Evolutionary conservation across 1,140 invertebrate species (phyloP).

Genomic region (Belonocnema kinseyi): DNA sequence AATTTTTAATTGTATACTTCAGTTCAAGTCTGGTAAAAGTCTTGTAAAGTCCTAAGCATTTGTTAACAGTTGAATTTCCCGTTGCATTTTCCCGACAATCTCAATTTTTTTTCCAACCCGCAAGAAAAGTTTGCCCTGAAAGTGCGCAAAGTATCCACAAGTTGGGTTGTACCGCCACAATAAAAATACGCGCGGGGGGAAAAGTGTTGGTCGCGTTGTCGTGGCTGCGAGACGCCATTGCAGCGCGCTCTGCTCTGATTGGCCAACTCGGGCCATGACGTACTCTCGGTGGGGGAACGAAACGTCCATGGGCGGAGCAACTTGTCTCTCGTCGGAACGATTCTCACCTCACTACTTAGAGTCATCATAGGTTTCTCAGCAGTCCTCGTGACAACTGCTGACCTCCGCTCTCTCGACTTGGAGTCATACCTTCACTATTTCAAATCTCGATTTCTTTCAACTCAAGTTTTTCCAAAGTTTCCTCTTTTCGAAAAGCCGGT

Average conservation of each 20-base stretch:
- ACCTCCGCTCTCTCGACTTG: no score
- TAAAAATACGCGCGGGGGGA: not conserved
- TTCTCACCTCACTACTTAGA: not conserved
- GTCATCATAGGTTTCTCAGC: not conserved
- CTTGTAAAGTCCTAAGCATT: no score
- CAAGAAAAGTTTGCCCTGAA: not conserved
- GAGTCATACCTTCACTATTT: no score
- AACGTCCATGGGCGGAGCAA: conserved; percentile 1
- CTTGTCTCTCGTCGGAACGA: not conserved
- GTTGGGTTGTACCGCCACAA: not conserved
- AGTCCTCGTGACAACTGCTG: no score
- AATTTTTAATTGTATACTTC: no score
- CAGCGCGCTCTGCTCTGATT: not conserved
- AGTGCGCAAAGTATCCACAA: not conserved
- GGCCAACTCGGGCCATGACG: not conserved
- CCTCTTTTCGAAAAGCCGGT: no score
- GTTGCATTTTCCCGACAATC: no score
- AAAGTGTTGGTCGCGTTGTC: not conserved
- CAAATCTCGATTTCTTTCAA: no score
- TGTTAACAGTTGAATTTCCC: no score
- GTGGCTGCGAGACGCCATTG: conserved; percentile 15
- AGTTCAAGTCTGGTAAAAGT: no score
- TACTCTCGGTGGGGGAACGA: not conserved
- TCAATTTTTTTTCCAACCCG: no score
- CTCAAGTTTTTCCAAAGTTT: no score